Percentiles rank a stretch among this genome's conserved stretches.
Conservation (phyloP, 2,888 invertebrate species). For the Clistopyga incitator region DNA sequence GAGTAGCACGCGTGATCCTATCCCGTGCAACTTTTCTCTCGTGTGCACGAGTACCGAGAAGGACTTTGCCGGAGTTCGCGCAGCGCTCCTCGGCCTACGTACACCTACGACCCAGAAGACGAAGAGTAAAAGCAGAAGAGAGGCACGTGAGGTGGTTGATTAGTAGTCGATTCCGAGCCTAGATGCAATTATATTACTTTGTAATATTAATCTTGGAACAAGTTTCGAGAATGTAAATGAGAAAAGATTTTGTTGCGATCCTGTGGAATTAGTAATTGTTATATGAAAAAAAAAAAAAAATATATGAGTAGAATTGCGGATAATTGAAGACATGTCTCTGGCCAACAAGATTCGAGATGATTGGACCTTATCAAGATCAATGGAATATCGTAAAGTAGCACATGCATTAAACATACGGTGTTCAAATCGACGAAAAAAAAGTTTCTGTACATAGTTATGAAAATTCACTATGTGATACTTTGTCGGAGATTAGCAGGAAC, state of each 20-base stretch:
- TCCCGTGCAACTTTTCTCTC: slow-evolving; percentile 26
- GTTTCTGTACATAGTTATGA: no score
- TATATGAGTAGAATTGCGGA: not conserved
- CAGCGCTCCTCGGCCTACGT: not conserved
- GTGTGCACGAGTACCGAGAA: slow-evolving; percentile 21
- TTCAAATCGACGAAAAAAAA: no score
- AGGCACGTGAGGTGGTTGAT: slow-evolving; percentile 1
- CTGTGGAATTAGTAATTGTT: not conserved
- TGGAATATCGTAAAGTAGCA: not conserved
- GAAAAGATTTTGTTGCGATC: not conserved
- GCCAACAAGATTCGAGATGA: not conserved
- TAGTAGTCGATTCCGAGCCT: not conserved
- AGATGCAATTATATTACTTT: not conserved
- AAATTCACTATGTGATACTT: no score
- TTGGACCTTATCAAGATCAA: not conserved
- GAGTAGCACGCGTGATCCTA: slow-evolving; percentile 48
- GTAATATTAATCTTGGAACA: not conserved
- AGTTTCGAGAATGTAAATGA: not conserved
- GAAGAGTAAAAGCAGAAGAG: slow-evolving; percentile 1
- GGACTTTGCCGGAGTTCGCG: slow-evolving; percentile 15
- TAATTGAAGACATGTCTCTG: not conserved
- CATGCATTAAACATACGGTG: no score
- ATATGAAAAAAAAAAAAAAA: not conserved
- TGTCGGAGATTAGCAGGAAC: no score
- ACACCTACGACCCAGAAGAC: slow-evolving; percentile 10